phyloP scores from a whole-genome alignment of 2,797 vertebrate genomes.

The Pempheris klunzingeri region DNA sequence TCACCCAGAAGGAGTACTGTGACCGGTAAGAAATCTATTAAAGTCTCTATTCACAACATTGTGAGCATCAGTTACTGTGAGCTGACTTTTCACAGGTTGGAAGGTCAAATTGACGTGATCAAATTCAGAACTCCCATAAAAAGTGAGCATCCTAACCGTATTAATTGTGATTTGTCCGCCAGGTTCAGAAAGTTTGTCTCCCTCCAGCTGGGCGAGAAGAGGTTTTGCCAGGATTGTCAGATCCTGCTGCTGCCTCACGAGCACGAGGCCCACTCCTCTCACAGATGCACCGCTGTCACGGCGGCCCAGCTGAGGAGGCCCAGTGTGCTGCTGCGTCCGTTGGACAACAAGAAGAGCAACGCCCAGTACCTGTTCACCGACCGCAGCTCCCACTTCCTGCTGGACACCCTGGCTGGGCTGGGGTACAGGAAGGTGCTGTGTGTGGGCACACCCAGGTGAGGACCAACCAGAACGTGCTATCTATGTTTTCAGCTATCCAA shows the following conservation, averaged over 20 bases:
- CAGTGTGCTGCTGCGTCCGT: slow-evolving; percentile 88
- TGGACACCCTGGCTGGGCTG: slow-evolving; percentile 84
- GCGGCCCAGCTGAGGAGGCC: slow-evolving; percentile 86
- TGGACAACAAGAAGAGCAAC: slow-evolving; percentile 96
- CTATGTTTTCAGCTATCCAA: no score
- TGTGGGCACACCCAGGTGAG: slow-evolving; percentile 93
- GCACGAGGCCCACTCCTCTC: slow-evolving; percentile 79
- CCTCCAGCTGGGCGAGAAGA: slow-evolving; percentile 84
- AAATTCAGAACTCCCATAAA: not conserved
- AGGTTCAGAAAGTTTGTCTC: slow-evolving; percentile 88
- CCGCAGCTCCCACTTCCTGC: slow-evolving; percentile 90
- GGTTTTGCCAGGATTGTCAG: slow-evolving; percentile 93
- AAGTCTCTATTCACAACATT: not conserved
- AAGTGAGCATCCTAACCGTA: not conserved
- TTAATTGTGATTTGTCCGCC: slow-evolving; percentile 41
- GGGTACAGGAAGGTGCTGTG: slow-evolving; percentile 92
- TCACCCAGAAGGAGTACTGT: slow-evolving; percentile 86
- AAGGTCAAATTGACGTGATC: not conserved
- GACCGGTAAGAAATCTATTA: slow-evolving; percentile 82
- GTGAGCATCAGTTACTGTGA: not conserved
- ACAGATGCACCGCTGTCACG: slow-evolving; percentile 80
- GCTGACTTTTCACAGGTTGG: not conserved
- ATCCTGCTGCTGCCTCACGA: slow-evolving; percentile 88
- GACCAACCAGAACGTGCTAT: not conserved
- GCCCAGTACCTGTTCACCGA: slow-evolving; percentile 96